Conservation (phyloP, 2,113 vertebrate species). For the Chitala chitala region DNA sequence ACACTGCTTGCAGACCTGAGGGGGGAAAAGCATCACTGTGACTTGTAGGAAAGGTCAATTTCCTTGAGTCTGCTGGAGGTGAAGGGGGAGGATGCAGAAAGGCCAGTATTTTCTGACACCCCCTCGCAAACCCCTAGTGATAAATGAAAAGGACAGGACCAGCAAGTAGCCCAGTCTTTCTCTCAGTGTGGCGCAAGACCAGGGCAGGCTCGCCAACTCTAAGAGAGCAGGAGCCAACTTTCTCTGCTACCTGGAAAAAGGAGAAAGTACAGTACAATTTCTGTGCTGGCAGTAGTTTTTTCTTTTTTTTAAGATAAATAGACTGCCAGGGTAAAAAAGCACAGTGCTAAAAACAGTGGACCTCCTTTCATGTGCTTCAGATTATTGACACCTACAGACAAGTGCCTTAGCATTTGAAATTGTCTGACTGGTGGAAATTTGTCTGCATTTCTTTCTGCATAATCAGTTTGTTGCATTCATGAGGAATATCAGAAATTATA, state of each 20-base stretch:
- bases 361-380: too few species aligned
- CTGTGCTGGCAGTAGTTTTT: neutral
- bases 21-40: neutral
- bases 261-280: neutral
- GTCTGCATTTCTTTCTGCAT: too few species aligned
- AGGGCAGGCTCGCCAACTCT: neutral
- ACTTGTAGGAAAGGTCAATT: neutral
- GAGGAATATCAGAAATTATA: too few species aligned
- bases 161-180: neutral
- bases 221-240: neutral
- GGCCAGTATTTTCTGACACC: neutral
- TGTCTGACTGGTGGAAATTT: too few species aligned
- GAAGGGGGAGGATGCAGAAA: neutral
- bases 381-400: too few species aligned
- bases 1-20: neutral
- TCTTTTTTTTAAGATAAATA: too few species aligned
- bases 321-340: too few species aligned
- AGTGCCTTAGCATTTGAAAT: too few species aligned
- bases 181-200: neutral
- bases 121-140: neutral
- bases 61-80: neutral
- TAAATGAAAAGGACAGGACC: constrained; percentile 3
- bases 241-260: neutral
- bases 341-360: too few species aligned
- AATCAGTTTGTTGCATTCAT: too few species aligned